Conservation (phyloP, 2,113 vertebrate genomes). For the Gavialis gangeticus region DNA sequence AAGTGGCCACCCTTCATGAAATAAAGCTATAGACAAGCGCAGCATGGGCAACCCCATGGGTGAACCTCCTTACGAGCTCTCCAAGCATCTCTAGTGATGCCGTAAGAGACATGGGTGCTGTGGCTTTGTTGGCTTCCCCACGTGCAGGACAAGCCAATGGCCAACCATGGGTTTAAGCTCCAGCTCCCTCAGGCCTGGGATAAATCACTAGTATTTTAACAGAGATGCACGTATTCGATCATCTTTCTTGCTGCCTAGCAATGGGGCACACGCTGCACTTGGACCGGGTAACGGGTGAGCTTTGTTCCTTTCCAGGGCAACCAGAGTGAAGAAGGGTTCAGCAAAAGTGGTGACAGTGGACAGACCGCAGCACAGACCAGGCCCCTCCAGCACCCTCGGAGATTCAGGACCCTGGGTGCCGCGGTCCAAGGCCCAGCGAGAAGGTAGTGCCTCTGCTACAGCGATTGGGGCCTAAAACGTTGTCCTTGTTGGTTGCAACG, state of each 20-base stretch:
- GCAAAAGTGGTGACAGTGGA: neutral
- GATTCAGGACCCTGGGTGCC: slow-evolving; percentile 29
- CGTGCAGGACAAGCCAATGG: neutral
- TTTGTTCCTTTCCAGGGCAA: slow-evolving; percentile 45
- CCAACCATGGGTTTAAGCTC: accelerated
- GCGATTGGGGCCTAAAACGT: neutral
- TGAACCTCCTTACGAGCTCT: neutral
- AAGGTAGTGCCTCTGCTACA: slow-evolving; percentile 25
- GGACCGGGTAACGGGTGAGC: neutral
- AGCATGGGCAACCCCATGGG: accelerated
- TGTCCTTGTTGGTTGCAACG: neutral
- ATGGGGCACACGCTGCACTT: accelerated
- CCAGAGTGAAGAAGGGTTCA: neutral
- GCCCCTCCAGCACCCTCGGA: neutral
- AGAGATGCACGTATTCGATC: accelerated
- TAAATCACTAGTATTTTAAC: neutral
- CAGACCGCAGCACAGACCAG: neutral
- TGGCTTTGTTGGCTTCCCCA: neutral
- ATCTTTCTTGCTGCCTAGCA: accelerated
- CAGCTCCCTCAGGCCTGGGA: too few species aligned
- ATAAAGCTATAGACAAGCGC: neutral
- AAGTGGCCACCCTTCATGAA: neutral
- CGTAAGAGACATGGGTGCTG: accelerated
- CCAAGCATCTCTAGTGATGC: neutral
- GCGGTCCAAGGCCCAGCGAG: accelerated